These are phyloP conservation scores for Drosophila meridiana DNA, from an alignment of 2,888 invertebrate genomes.

Conservation along the genomic window DNA sequence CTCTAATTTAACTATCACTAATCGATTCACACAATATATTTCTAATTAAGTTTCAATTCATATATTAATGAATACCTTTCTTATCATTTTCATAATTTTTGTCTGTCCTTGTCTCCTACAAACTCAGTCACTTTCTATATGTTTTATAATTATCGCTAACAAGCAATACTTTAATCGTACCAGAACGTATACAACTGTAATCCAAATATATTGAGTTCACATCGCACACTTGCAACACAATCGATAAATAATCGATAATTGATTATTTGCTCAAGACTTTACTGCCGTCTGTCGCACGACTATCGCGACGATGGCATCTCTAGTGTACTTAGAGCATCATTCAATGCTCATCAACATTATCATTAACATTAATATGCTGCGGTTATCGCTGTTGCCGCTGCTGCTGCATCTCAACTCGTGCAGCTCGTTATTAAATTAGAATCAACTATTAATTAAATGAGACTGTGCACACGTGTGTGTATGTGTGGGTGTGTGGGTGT, in stretches of 20 bases:
- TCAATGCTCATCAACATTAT: slow-evolving; percentile 49
- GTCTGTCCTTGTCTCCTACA: too few species aligned
- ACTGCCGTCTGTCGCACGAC: neutral
- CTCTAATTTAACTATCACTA: too few species aligned
- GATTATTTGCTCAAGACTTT: neutral
- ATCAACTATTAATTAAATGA: slow-evolving; percentile 63
- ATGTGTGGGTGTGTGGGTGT: slow-evolving; percentile 12
- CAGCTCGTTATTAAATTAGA: slow-evolving; percentile 75
- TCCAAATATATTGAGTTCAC: neutral
- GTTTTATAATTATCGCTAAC: too few species aligned
- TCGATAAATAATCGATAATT: neutral
- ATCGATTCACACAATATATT: too few species aligned
- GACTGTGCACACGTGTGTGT: slow-evolving; percentile 15
- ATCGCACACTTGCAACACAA: neutral
- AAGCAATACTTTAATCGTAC: too few species aligned
- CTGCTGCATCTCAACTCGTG: slow-evolving; percentile 48
- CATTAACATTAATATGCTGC: slow-evolving; percentile 51
- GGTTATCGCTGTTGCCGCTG: slow-evolving; percentile 44
- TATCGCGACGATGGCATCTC: slow-evolving; percentile 2
- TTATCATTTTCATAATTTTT: too few species aligned
- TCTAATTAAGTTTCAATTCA: too few species aligned
- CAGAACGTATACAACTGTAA: too few species aligned
- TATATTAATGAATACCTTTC: too few species aligned
- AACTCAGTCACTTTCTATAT: too few species aligned
- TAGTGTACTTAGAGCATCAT: slow-evolving; percentile 9